Evolutionary conservation across 2,797 vertebrate genomes (phyloP).

Genomic region (Oreochromis mossambicus): DNA sequence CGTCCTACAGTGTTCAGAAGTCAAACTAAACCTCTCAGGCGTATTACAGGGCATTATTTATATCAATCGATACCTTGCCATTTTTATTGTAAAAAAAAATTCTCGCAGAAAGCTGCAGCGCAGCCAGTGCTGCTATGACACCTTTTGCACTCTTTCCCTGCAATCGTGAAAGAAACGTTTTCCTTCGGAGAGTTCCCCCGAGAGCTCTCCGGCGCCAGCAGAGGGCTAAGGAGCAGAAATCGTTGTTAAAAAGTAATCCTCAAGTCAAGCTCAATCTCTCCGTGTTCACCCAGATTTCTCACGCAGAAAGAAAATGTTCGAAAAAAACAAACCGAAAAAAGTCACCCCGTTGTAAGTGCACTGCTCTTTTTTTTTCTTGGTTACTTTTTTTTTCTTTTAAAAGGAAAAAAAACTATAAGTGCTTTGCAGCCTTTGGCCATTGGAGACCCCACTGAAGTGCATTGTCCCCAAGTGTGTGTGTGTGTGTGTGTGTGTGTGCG

Average conservation of each 20-base stretch:
- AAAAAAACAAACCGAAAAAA: constrained; percentile 43
- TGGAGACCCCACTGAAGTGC: constrained; percentile 87
- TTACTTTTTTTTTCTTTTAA: neutral
- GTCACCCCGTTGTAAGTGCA: constrained; percentile 85
- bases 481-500: neutral
- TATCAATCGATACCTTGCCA: constrained; percentile 51
- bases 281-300: constrained; percentile 73
- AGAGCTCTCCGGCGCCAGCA: constrained; percentile 6
- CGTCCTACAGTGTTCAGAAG: constrained; percentile 44
- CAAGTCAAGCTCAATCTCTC: constrained; percentile 88
- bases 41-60: constrained; percentile 68
- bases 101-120: constrained; percentile 16
- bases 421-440: constrained; percentile 90
- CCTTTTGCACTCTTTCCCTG: constrained; percentile 69
- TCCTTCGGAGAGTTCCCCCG: constrained; percentile 5
- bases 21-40: constrained; percentile 71
- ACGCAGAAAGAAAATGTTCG: constrained; percentile 20
- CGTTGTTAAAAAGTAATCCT: constrained; percentile 65
- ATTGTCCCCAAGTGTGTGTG: constrained; percentile 67
- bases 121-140: constrained; percentile 4
- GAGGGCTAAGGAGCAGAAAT: constrained; percentile 26
- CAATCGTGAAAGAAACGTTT: constrained; percentile 55
- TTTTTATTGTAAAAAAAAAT: constrained; percentile 8
- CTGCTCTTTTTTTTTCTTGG: constrained; percentile 73
- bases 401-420: constrained; percentile 67